A percentile compares a stretch with the other conserved stretches of the same genome.
Evolutionary conservation across 2,797 vertebrate genomes (phyloP).

Genomic region (Enteromius afrohamiltoni): DNA sequence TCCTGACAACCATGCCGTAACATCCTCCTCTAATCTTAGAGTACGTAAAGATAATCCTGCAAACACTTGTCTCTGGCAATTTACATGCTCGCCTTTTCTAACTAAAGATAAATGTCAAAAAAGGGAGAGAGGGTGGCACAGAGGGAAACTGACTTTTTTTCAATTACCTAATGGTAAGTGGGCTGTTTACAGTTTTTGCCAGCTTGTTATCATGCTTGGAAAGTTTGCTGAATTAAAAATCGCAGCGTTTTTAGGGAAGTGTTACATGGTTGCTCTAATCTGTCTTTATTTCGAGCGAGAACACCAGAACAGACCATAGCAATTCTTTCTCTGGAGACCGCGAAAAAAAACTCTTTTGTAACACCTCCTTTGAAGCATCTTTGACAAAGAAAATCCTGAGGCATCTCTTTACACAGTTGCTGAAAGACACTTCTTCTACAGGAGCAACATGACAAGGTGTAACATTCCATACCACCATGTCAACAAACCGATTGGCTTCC

Average conservation of each 20-base stretch:
- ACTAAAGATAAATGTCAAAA: conserved; percentile 58
- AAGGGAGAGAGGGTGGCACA: conserved; percentile 42
- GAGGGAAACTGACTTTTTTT: conserved; percentile 62
- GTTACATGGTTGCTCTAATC: background rate
- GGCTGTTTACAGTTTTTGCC: conserved; percentile 69
- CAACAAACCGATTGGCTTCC: conserved; percentile 72
- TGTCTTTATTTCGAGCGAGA: background rate
- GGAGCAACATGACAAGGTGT: conserved; percentile 73
- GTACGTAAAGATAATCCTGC: conserved; percentile 75
- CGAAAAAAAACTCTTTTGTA: conserved; percentile 1
- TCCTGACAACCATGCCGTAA: conserved; percentile 72
- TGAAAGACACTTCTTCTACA: conserved; percentile 48
- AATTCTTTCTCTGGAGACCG: background rate
- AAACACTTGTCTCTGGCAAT: conserved; percentile 75
- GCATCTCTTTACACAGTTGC: conserved; percentile 61
- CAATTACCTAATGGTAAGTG: conserved; percentile 66
- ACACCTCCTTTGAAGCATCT: conserved; percentile 71
- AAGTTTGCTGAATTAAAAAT: conserved; percentile 13
- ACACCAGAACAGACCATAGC: background rate
- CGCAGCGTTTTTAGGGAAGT: background rate
- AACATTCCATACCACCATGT: conserved; percentile 75
- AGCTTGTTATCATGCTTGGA: conserved; percentile 25
- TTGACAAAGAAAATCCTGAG: conserved; percentile 74
- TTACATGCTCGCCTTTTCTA: conserved; percentile 70
- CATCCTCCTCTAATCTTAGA: conserved; percentile 73